Evolutionary conservation across 2,113 vertebrate species (phyloP), one percentile per base, ranked within the genome.

Genomic region (Speoplatyrhinus poulsoni): DNA sequence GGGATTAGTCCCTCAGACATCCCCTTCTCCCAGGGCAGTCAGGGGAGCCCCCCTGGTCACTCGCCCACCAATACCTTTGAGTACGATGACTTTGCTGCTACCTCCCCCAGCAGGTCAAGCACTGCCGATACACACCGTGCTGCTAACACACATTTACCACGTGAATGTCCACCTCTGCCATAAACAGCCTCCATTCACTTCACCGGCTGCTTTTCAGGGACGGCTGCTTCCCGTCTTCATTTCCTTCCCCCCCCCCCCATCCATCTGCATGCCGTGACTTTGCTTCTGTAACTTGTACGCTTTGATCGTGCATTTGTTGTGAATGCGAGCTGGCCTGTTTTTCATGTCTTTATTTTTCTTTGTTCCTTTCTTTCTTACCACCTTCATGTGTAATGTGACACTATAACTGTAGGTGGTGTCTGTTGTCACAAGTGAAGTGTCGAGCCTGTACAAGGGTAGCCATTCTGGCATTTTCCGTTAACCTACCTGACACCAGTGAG

Each of bases 1-100:
- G 97, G 97, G 95, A 99, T 99, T 94, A 98, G 96, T 95, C 97
- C 97, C 74, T 98, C 96, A 82, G 96, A 98, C 93, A 99, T 99
- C 94, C 97, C 97, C 93, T 99, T 99, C 95, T 97, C 96, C 88
- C 96, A 98, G 94, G 93, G 95, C 89, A 91, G 94, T 89, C 89
- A 90, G 81, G 95, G 96, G 91, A 95, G 93, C 93, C 96, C 95
- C 92, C 91, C 96, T 92, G 96, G 97, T 87, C 95, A 94, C 88
- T 99, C 97, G 88, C 96, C 97, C 92, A 96, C 96, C 93, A 96
- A 96, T 83, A 91, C 90, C 74, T 91, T 86, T 95, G 96, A 98
- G 85, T 98, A 95, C 90, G 96, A 97, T 93, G 95, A 96, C 93
- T 97, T 96, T 96, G 88, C 84, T 88, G 93, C 93, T 93, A 94